Evolutionary conservation across 2,797 vertebrate genomes (phyloP).

Genomic region (Hephaestus fuliginosus): DNA sequence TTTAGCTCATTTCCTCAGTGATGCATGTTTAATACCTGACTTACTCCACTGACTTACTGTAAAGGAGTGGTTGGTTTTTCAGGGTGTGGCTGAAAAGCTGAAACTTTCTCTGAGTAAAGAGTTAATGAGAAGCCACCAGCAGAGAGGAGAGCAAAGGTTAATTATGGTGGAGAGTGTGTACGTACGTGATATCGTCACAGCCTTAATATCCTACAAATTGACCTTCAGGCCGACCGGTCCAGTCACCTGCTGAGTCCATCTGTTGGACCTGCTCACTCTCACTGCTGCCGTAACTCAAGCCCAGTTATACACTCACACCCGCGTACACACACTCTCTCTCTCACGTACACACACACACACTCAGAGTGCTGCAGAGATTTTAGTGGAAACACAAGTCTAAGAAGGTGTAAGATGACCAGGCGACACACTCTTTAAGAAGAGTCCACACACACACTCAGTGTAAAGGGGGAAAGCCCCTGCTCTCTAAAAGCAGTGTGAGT

Average conservation of each 20-base stretch:
- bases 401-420: too few species aligned
- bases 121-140: conserved; percentile 48
- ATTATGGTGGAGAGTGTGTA: conserved; percentile 13
- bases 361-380: too few species aligned
- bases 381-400: too few species aligned
- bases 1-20: too few species aligned
- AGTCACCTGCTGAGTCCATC: conserved; percentile 70
- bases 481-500: too few species aligned
- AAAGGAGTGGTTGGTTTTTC: too few species aligned
- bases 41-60: not conserved
- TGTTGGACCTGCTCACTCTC: conserved; percentile 64
- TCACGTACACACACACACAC: conserved; percentile 36
- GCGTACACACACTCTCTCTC: conserved; percentile 13
- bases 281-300: conserved; percentile 71
- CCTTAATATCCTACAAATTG: conserved; percentile 60
- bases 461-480: too few species aligned
- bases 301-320: conserved; percentile 38
- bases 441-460: too few species aligned
- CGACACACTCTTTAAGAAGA: too few species aligned
- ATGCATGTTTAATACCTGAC: not conserved
- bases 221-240: conserved; percentile 57
- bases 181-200: conserved; percentile 23
- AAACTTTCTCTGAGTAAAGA: conserved; percentile 5
- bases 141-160: conserved; percentile 35
- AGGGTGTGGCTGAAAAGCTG: not conserved